Evolutionary conservation across 1,140 invertebrate species (phyloP), one percentile per base, ranked within the genome.

Genomic region (Proales similis): DNA sequence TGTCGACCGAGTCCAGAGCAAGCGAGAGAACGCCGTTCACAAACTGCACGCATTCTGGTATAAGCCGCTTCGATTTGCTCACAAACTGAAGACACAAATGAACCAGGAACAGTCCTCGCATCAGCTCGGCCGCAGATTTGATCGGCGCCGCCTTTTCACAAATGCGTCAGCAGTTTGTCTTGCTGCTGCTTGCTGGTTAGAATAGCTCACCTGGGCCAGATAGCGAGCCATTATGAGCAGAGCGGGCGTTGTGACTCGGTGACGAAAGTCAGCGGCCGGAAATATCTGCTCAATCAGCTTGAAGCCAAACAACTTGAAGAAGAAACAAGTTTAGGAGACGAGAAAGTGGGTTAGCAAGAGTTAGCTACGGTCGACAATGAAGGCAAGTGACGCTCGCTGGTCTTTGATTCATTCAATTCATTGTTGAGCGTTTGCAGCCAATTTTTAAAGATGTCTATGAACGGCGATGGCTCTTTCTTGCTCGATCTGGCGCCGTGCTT

Each of bases 241-340:
- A 68, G 83, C 82, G 39, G 88, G 88, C 7, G 87, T 90, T 26
- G 84, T 83, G n/a, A 92, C 79, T 2, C 82, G 82, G 79, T 93
- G 89, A 26, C 82, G 77, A 70, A 87, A 90, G 76, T 94, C 90
- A 0, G 88, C 91, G 1, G 87, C 84, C 12, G 88, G 84, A 73
- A 86, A 94, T 29, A 92, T 68, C 12, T 86, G 71, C 6, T 70
- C 66, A 4, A 77, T 67, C 45, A 79, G 65, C 65, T 77, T 76
- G 30, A 92, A 83, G 68, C 88, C 82, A 66, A 90, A 73, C 22
- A 92, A 68, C 81, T 83, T 71, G 63, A 79, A 79, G 65, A 63
- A 63, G 66, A 68, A 70, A 68, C 64, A 62, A 45, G 20, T 17
- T 46, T 17, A 12, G 11, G 11, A 3, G 3, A 11, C 7, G n/a